Percentiles rank a stretch among this genome's conserved stretches.
Evolutionary conservation across 2,113 vertebrate genomes (phyloP).

Genomic region (Turnix velox): DNA sequence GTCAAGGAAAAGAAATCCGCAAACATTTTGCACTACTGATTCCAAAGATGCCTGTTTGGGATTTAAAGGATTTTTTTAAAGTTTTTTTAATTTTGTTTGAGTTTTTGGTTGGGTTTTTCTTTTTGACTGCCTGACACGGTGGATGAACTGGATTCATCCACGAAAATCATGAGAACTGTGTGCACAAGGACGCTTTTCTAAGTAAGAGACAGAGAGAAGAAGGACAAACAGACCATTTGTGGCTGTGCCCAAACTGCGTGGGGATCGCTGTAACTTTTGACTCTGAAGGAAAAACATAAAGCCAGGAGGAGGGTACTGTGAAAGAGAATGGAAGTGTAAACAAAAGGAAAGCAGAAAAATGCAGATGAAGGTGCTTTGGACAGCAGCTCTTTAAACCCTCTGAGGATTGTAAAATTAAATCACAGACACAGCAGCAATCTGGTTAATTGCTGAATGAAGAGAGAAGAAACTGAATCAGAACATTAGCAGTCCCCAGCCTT

Average conservation of each 20-base stretch:
- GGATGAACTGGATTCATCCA: slow-evolving; percentile 80
- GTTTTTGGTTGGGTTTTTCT: slow-evolving; percentile 48
- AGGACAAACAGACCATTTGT: slow-evolving; percentile 22
- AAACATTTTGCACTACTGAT: slow-evolving; percentile 81
- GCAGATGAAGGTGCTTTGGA: slow-evolving; percentile 33
- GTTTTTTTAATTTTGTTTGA: too few relatives aligned
- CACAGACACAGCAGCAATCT: slow-evolving; percentile 51
- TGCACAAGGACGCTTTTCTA: slow-evolving; percentile 47
- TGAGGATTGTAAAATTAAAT: slow-evolving; percentile 33
- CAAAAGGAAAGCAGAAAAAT: slow-evolving; percentile 18
- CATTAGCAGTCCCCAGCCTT: slow-evolving; percentile 41
- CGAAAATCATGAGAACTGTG: not conserved
- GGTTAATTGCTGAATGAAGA: slow-evolving; percentile 58
- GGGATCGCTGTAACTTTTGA: slow-evolving; percentile 19
- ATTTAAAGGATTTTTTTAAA: slow-evolving; percentile 77
- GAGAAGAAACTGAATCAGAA: not conserved
- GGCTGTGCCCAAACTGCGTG: slow-evolving; percentile 31
- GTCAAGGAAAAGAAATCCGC: slow-evolving; percentile 68
- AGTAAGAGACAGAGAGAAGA: not conserved
- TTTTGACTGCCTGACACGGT: slow-evolving; percentile 36
- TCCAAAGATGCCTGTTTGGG: slow-evolving; percentile 83
- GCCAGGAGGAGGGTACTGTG: slow-evolving; percentile 19
- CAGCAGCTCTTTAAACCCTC: slow-evolving; percentile 19
- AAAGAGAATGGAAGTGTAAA: not conserved
- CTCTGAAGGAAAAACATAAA: slow-evolving; percentile 23